Evolutionary conservation across 2,113 vertebrate species (phyloP).

Genomic region (Pantherophis guttatus): DNA sequence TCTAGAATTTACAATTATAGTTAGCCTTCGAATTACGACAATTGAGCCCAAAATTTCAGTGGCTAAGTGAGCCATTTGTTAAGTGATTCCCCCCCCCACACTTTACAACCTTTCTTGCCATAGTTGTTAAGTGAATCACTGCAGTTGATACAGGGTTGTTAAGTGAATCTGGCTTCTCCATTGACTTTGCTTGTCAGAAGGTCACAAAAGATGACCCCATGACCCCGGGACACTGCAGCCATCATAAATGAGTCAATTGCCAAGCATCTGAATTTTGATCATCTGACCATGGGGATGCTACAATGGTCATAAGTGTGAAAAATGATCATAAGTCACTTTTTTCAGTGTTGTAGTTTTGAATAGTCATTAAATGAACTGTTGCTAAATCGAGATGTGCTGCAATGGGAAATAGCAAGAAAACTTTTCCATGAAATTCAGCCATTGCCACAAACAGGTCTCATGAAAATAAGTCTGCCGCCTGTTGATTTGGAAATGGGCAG

Average conservation of each 20-base stretch:
- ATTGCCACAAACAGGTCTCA: neutral
- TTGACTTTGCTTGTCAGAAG: neutral
- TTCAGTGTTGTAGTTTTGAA: neutral
- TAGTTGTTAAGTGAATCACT: neutral
- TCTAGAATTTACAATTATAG: neutral
- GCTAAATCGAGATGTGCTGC: neutral
- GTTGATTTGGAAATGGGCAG: neutral
- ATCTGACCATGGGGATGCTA: neutral
- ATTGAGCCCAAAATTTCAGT: neutral
- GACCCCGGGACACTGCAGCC: no score
- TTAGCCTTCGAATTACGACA: neutral
- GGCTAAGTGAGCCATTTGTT: neutral
- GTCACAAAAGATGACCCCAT: no score
- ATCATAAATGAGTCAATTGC: neutral
- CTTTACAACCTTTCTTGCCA: neutral
- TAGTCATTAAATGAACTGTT: neutral
- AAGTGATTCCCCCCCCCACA: neutral
- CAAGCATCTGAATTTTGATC: neutral
- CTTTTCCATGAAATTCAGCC: neutral
- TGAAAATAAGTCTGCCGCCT: neutral
- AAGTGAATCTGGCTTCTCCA: neutral
- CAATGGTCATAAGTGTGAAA: neutral
- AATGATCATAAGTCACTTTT: neutral
- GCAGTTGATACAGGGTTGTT: neutral
- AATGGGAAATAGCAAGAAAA: neutral